Evolutionary conservation across 1,140 invertebrate species (phyloP).

Genomic region (Druon quercuslanigerum): DNA sequence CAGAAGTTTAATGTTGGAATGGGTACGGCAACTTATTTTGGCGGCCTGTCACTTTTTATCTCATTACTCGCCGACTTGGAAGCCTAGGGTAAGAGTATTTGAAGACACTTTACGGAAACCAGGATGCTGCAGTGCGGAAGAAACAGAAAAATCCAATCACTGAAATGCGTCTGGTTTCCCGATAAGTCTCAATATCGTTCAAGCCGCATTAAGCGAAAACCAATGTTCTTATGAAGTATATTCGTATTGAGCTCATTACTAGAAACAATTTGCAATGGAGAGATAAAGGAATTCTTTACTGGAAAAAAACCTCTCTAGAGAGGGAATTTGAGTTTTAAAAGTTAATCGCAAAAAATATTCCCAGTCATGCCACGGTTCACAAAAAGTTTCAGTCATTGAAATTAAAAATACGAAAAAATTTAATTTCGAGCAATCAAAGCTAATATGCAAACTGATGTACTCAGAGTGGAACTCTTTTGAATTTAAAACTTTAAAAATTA

Average conservation of each 20-base stretch:
- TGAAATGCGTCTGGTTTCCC: slow-evolving; percentile 42
- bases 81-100: slow-evolving; percentile 47
- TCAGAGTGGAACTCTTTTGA: no score
- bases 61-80: slow-evolving; percentile 48
- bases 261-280: neutral
- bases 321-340: no score
- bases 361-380: no score
- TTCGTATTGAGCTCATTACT: neutral
- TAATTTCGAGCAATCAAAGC: no score
- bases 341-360: no score
- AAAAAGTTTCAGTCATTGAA: no score
- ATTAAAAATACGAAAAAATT: no score
- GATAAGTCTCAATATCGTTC: slow-evolving; percentile 48
- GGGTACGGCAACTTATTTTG: slow-evolving; percentile 28
- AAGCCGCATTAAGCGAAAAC: slow-evolving; percentile 21
- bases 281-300: neutral
- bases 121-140: slow-evolving; percentile 43
- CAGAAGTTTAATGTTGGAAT: slow-evolving; percentile 40
- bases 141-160: slow-evolving; percentile 35
- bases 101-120: slow-evolving; percentile 42
- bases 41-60: slow-evolving; percentile 47
- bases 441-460: no score
- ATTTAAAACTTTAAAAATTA: no score
- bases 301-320: no score
- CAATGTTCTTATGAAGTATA: neutral